Conservation (phyloP, 2,888 invertebrate species). For the Drosophila percnosoma region DNA sequence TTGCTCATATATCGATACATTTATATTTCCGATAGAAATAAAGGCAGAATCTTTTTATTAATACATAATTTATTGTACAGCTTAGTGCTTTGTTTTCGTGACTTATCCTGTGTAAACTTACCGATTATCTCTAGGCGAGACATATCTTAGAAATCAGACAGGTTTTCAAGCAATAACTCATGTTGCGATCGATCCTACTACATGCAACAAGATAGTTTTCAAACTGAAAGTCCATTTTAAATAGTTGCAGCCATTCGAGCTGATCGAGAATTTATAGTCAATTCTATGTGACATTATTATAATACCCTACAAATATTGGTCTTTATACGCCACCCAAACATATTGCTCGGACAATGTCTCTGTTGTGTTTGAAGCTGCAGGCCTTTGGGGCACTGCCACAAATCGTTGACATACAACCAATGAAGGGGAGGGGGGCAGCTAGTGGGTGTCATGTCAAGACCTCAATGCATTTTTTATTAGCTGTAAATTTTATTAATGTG, state of each 20-base stretch:
- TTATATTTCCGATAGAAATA: not conserved
- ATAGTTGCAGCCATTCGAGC: not conserved
- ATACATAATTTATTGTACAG: not conserved
- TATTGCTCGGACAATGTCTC: not conserved
- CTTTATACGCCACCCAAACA: not conserved
- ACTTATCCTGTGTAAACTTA: not conserved
- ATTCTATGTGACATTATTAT: not conserved
- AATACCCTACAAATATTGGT: not conserved
- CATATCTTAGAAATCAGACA: not conserved
- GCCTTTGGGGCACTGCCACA: not conserved
- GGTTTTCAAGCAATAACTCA: not conserved
- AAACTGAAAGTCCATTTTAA: not conserved
- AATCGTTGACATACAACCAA: not conserved
- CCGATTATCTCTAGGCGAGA: not conserved
- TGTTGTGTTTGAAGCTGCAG: not conserved
- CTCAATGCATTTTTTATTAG: slow-evolving; percentile 80
- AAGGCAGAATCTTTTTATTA: not conserved
- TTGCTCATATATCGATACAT: not conserved
- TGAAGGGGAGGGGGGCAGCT: slow-evolving; percentile 12
- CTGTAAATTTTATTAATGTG: slow-evolving; percentile 81
- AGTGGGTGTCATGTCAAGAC: slow-evolving; percentile 66
- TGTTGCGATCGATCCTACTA: not conserved
- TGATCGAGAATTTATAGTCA: not conserved
- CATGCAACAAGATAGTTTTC: not conserved
- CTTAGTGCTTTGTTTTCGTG: not conserved